Base-by-base conservation (phyloP, 2,113 vertebrate genomes). In the Suncus etruscus region DNA sequence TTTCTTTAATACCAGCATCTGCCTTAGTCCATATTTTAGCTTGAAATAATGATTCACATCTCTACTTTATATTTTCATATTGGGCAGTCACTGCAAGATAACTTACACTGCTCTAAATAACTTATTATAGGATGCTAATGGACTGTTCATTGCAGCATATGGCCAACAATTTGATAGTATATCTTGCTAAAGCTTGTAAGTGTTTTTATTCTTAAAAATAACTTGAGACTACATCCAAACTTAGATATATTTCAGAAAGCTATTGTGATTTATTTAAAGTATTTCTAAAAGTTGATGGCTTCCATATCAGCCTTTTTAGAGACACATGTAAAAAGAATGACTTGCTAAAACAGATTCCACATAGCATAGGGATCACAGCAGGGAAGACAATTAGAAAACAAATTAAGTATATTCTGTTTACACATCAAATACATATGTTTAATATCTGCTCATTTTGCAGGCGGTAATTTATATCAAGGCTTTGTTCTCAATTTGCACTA, bases 261-360 rank as follows among this genome's bases (percentile, higher is more conserved):
- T 22, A 72, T 78, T 27, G 47, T 68, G 51, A 11, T 75, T 91
- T 91, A 92, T 83, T 92, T 91, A 83, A 86, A 78, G 61, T 72
- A 27, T 89, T 83, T 76, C 14, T 58, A 92, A 92, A 94, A 86
- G 45, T 54, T 91, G 66, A 91, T 85, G n/a, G 61, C n/a, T n/a
- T 73, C 47, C 51, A 83, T 87, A 50, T 22, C 31, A 63, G 31
- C 84, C 74, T 24, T 58, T 14, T 58, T 85, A 82, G 47, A 87
- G 86, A 69, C 7, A 8, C 8, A 91, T 89, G 20, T 39, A 91
- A 58, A 86, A 86, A 81, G 8, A 11, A 84, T 74, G 76, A 70
- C 1, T 87, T 75, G 18, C 27, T 81, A 51, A 87, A 65, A 78
- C 7, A 88, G 48, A 65, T 70, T 77, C 8, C 73, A 11, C 29